A percentile compares a stretch with the other conserved stretches of the same genome.
Evolutionary conservation across 2,888 invertebrate species (phyloP).

Genomic region (Drosophila bunnanda): DNA sequence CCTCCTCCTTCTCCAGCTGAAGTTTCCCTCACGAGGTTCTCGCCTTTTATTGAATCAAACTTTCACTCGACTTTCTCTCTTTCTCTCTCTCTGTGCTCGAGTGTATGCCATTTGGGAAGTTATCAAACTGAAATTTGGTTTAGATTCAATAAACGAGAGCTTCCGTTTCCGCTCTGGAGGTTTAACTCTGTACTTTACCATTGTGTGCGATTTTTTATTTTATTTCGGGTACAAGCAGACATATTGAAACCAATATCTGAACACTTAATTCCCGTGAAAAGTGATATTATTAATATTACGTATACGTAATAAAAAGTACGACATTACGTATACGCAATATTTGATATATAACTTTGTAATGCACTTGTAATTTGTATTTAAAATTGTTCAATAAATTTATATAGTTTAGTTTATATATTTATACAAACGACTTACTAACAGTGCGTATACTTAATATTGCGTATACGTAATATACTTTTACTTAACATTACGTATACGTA

Average conservation of each 20-base stretch:
- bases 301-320: too few species aligned
- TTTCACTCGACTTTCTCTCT: slow-evolving; percentile 21
- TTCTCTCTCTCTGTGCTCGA: background rate
- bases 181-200: background rate
- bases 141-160: slow-evolving; percentile 18
- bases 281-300: background rate
- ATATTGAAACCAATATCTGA: background rate
- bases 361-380: background rate
- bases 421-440: background rate
- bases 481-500: background rate
- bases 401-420: background rate
- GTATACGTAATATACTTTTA: too few species aligned
- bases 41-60: slow-evolving; percentile 31
- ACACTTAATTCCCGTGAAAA: background rate
- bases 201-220: background rate
- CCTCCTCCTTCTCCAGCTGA: background rate
- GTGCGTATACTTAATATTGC: background rate
- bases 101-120: slow-evolving; percentile 22
- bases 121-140: slow-evolving; percentile 28
- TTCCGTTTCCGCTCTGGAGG: slow-evolving; percentile 5
- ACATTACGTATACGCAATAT: background rate
- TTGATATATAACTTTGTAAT: background rate
- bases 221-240: background rate
- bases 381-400: background rate
- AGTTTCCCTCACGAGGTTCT: slow-evolving; percentile 16